Base-by-base conservation (phyloP, 2,113 vertebrate species). In the Asarcornis scutulata region DNA sequence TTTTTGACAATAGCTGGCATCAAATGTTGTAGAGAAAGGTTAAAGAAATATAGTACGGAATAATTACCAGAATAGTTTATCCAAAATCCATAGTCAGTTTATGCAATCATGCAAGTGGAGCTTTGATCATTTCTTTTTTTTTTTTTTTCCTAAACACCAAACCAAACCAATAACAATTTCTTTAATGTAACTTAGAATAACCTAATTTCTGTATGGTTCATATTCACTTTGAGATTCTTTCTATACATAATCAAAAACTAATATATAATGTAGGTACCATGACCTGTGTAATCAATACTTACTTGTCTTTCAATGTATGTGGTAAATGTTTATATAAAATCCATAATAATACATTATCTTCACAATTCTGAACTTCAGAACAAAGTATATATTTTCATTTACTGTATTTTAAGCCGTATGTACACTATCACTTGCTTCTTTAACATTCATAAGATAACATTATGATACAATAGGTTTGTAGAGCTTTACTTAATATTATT, bases 171-270 rank as follows among this genome's bases (percentile, higher is more conserved):
- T 26, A 67, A 25, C 2, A 22, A 36, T 90, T 82, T 82, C 25
- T 79, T 75, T 69, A 44, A 23, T 32, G 6, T 73, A 73, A n/a
- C 16, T 78, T 53, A 58, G 21, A 59, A 52, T 67, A 67, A 44
- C 9, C 7, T 52, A 13, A 8, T 58, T 88, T 29, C 26, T 88
- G 0, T 0, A 4, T 2, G 3, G 12, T 59, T 93, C 53, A 58
- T 36, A 75, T 75, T 79, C 40, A 64, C 2, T 31, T 80, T 59
- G 66, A 71, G 6, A 40, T 60, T 66, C 12, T 60, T 83, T 62
- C 40, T 31, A 71, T 48, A 34, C 5, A 20, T 46, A 86, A 55
- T 91, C 53, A 71, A 86, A 5, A 7, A 46, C 8, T 21, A 84
- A 46, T 16, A 38, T 5, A 58, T 34, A 22, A 60, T 29, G 56